phyloP scores from a whole-genome alignment of 2,888 invertebrate genomes.

The Ophion slaviceki region DNA sequence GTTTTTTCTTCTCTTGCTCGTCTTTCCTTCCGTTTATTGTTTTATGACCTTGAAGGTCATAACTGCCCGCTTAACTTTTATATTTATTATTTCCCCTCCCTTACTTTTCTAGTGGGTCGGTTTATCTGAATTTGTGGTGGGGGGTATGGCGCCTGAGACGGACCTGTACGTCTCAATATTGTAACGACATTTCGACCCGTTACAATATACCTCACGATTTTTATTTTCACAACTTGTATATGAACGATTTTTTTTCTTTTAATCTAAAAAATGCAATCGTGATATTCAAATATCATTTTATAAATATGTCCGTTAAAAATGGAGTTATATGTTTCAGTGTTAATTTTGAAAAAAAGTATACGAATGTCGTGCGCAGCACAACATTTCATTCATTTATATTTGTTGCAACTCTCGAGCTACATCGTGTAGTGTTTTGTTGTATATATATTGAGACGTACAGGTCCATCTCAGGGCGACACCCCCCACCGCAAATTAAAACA shows the following conservation, averaged over 20 bases:
- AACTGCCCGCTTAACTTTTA: too few relatives aligned
- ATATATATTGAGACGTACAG: neutral
- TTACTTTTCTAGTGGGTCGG: too few relatives aligned
- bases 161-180: too few relatives aligned
- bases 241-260: neutral
- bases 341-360: neutral
- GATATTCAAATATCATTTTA: neutral
- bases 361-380: neutral
- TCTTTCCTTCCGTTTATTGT: too few relatives aligned
- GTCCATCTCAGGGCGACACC: too few relatives aligned
- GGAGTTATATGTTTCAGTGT: neutral
- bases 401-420: neutral
- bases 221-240: constrained; percentile 1
- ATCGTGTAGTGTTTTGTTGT: neutral
- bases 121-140: too few relatives aligned
- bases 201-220: neutral
- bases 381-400: neutral
- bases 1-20: too few relatives aligned
- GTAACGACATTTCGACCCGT: too few relatives aligned
- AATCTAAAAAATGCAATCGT: neutral
- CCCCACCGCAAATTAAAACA: too few relatives aligned
- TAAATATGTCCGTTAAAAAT: neutral
- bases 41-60: too few relatives aligned
- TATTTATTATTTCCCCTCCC: too few relatives aligned
- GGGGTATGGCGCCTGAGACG: too few relatives aligned